Base-by-base conservation (phyloP, 2,797 vertebrate species). In the Labeo calbasu region DNA sequence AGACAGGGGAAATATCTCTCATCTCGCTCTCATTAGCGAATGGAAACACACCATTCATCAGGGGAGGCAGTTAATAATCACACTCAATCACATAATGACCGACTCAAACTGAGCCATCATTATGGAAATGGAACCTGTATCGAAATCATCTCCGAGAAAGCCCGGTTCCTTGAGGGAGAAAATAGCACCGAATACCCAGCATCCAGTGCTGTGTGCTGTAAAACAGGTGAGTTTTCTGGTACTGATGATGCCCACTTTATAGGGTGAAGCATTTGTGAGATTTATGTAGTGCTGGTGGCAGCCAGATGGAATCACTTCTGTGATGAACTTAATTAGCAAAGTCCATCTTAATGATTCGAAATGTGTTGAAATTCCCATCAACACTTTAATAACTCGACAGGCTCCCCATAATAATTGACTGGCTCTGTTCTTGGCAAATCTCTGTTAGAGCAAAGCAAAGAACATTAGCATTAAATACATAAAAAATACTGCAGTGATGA, bases 31-130 rank as follows among this genome's bases (percentile, higher is more conserved):
- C 93, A 94, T 95, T 94, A 94, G 90, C 59, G 85, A 90, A 90
- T 93, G 92, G 92, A 94, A 93, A 94, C 92, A 91, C 88, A 88
- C 87, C 91, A 86, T 92, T 92, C 91, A 91, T 93, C 92, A 91
- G 91, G 90, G 90, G 85, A 89, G 40, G 88, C 65, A 86, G n/a
- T 86, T 93, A 92, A 94, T 94, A 92, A 93, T 91, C 90, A 21
- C 90, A 91, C 92, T 93, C 93, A 89, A 92, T 93, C 93, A 92
- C 89, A 77, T 90, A 90, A 90, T 90, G 89, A 90, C 87, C 89
- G 71, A 68, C 85, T 88, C 87, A 83, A 84, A 88, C 85, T 82
- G 82, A 90, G 87, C 85, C 73, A 82, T 87, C 89, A 89, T 88
- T 87, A 87, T 86, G 87, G 86, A 89, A 88, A 89, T 89, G 87